Evolutionary conservation across 1,140 invertebrate species (phyloP), one percentile per base, ranked within the genome.

Genomic region (Aphelenchoides avenae): DNA sequence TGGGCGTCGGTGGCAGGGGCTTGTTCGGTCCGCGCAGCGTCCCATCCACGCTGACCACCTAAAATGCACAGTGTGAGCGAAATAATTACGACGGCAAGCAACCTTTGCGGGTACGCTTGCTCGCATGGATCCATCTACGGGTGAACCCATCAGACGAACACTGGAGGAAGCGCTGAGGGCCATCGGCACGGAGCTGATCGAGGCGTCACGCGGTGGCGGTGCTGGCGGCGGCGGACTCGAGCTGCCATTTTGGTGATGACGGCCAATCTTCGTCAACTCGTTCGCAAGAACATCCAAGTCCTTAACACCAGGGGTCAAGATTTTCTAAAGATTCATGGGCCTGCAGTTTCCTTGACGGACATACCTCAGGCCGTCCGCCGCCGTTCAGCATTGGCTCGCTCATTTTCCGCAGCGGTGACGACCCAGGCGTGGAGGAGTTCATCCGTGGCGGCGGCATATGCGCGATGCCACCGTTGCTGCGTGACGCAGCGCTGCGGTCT

Each of bases 1-100:
- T 61, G 18, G 91, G 91, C 22, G 90, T 93, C 11, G 91, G 91
- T 39, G 91, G 91, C 66, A 93, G 82, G 50, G 90, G 90, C 58
- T 90, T 83, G 77, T 89, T 91, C 40, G 89, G 89, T 5, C 71
- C 71, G 6, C 68, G 37, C 22, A 73, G 39, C 11, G 69, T 70
- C 22, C 59, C 70, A 34, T 68, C 63, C 30, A 51, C 31, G 13
- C 48, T 47, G 30, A 36, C 30, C 13, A 52, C 36, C 13, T 50
- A n/a, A 34, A 18, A 2, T 15, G 27, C 6, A 37, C 7, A 18
- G 18, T 18, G 3, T 30, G 5, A 3, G n/a, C 30, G 13, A 44
- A 18, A 15, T 13, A 26, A 6, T 11, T 7, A 18, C 20, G 11
- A 44, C 22, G 24, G 42, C n/a, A 6, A n/a, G n/a, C 13, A 44